phyloP scores from a whole-genome alignment of 2,888 invertebrate genomes.

The Octonoba sinensis region DNA sequence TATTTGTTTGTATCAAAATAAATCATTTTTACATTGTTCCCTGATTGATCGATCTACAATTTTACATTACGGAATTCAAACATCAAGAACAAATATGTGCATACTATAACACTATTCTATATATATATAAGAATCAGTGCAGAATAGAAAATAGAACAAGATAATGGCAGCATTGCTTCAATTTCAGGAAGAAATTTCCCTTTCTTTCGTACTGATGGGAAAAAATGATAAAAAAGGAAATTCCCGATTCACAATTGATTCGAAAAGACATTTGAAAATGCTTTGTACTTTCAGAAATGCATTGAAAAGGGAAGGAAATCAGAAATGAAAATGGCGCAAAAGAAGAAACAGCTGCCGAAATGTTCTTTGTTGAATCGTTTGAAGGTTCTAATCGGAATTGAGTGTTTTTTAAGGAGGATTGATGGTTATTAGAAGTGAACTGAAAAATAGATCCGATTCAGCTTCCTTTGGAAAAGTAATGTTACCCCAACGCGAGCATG shows the following conservation, averaged over 20 bases:
- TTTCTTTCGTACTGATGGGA: neutral
- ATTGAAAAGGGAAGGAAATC: constrained; percentile 7
- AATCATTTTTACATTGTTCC: too few relatives aligned
- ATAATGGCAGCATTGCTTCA: constrained; percentile 41
- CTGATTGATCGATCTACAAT: too few relatives aligned
- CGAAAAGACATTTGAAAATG: constrained; percentile 54
- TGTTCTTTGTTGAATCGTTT: constrained; percentile 52
- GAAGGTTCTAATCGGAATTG: constrained; percentile 34
- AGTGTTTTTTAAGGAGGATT: constrained; percentile 39
- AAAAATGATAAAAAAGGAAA: constrained; percentile 6
- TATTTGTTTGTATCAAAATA: too few relatives aligned
- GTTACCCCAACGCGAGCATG: too few relatives aligned
- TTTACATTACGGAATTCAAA: too few relatives aligned
- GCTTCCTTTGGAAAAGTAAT: too few relatives aligned
- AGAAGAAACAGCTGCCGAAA: constrained; percentile 49
- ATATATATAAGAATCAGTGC: too few relatives aligned
- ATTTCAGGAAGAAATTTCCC: constrained; percentile 26
- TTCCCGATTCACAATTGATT: constrained; percentile 61
- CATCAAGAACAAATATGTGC: too few relatives aligned
- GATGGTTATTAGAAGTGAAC: constrained; percentile 48
- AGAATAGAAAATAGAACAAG: neutral
- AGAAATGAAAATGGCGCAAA: constrained; percentile 10
- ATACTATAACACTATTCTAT: too few relatives aligned
- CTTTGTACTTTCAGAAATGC: constrained; percentile 25
- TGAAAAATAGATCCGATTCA: constrained; percentile 14